Conservation (phyloP, 2,797 vertebrate genomes). For the Microctenopoma stevenorrisi region DNA sequence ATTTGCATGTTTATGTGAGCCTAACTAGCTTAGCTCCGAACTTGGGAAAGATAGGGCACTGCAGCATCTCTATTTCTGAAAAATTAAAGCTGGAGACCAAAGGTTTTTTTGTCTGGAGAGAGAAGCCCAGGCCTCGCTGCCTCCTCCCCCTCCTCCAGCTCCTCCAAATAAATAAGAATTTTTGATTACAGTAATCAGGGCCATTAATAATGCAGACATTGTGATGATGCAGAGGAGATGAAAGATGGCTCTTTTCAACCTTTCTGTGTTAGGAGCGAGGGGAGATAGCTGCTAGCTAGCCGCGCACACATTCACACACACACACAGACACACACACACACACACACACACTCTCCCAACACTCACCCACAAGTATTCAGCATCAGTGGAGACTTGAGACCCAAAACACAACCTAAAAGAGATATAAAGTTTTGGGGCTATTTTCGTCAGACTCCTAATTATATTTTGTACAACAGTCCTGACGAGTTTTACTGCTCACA, state of each 20-base stretch:
- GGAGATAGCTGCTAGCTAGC: slow-evolving; percentile 82
- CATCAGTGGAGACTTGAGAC: slow-evolving; percentile 62
- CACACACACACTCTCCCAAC: slow-evolving; percentile 8
- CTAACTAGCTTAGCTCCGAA: slow-evolving; percentile 78
- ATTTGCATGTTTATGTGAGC: slow-evolving; percentile 78
- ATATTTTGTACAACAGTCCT: slow-evolving; percentile 45
- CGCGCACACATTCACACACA: slow-evolving; percentile 35
- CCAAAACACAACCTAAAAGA: slow-evolving; percentile 67
- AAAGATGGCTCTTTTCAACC: slow-evolving; percentile 87
- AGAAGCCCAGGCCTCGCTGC: slow-evolving; percentile 71
- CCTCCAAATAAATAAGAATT: slow-evolving; percentile 88
- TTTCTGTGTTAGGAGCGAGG: slow-evolving; percentile 83
- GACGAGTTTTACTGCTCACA: slow-evolving; percentile 31
- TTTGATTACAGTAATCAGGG: slow-evolving; percentile 88
- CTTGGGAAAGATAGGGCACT: slow-evolving; percentile 76
- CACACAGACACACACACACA: slow-evolving; percentile 11
- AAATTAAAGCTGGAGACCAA: slow-evolving; percentile 81
- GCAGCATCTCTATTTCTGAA: slow-evolving; percentile 80
- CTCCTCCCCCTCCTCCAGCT: slow-evolving; percentile 71
- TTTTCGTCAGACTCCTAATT: slow-evolving; percentile 47
- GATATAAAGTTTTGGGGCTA: slow-evolving; percentile 61
- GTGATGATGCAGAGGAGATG: slow-evolving; percentile 86
- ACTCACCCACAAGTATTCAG: slow-evolving; percentile 54
- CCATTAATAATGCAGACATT: slow-evolving; percentile 86
- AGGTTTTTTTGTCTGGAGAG: slow-evolving; percentile 84